Evolutionary conservation across 1,140 invertebrate species (phyloP), one percentile per base, ranked within the genome.

Genomic region (Cyphomyrmex costatus): DNA sequence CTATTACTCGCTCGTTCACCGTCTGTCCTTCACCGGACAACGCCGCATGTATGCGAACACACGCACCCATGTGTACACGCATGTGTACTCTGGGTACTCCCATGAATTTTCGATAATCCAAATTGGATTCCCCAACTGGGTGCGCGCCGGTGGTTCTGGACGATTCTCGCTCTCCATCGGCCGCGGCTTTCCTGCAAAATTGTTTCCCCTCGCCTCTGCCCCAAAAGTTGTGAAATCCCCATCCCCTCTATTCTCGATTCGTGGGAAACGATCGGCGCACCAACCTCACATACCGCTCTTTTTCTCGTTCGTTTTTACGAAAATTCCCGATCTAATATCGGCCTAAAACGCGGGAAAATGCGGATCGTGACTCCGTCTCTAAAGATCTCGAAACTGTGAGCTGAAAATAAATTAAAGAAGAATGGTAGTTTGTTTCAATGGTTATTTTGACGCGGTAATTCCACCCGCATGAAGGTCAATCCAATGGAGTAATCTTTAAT

Each of bases 101-200:
- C 92, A 93, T 93, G 93, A 94, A 94, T 94, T 94, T 93, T 94
- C 93, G 92, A 94, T 94, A 93, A 93, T 93, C 93, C 92, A 93
- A 93, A 94, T 93, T 93, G 93, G 90, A 93, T 93, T 93, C 92
- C 87, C 85, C 91, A 89, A 93, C 92, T 91, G 92, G 88, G 86
- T 73, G 80, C 80, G 36, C 85, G 78, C 71, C 58, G 36, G 56
- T 63, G 65, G 79, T 73, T 68, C 68, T 33, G 78, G 76, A 71
- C 30, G 24, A 42, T 73, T 74, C 86, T 85, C 71, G 33, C 21
- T 83, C 65, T 76, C 71, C 56, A 86, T 73, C 65, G 70, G 27
- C 21, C 65, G 61, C 56, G 79, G 79, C 16, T 51, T 79, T 36
- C 71, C 24, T 70, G 58, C 73, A 65, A 68, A 90, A 91, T 91